Evolutionary conservation across 2,797 vertebrate genomes (phyloP).

Genomic region (Zenarchopterus dispar): DNA sequence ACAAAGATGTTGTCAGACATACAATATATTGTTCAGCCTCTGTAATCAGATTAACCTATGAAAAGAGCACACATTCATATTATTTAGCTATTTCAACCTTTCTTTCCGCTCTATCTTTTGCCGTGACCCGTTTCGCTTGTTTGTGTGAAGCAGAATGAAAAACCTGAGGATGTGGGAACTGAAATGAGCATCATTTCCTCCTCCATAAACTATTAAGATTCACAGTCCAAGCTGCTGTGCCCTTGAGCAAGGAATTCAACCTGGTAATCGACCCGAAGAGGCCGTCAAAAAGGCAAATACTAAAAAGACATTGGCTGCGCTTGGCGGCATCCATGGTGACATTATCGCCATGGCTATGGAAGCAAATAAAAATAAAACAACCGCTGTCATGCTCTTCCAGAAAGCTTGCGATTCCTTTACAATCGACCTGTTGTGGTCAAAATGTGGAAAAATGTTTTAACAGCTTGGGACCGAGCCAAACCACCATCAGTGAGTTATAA

Average conservation of each 20-base stretch:
- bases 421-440: conserved; percentile 42
- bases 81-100: conserved; percentile 15
- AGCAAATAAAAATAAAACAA: no score
- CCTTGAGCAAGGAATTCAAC: conserved; percentile 49
- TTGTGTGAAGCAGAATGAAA: conserved; percentile 1
- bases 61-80: no score
- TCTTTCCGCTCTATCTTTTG: conserved; percentile 26
- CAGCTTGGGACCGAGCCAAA: conserved; percentile 32
- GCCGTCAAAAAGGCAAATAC: conserved; percentile 2
- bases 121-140: conserved; percentile 8
- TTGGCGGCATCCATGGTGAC: neutral
- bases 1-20: neutral
- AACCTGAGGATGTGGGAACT: conserved; percentile 15
- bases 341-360: no score
- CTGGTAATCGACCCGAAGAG: conserved; percentile 17
- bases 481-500: conserved; percentile 35
- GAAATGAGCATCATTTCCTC: conserved; percentile 25
- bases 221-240: conserved; percentile 28
- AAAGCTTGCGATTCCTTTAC: no score
- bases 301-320: neutral
- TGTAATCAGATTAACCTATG: neutral
- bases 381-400: no score
- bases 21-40: neutral
- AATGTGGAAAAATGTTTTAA: conserved; percentile 35
- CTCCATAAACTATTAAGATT: conserved; percentile 4